Evolutionary conservation across 1,140 invertebrate genomes (phyloP).

Genomic region (Monomorium pharaonis): DNA sequence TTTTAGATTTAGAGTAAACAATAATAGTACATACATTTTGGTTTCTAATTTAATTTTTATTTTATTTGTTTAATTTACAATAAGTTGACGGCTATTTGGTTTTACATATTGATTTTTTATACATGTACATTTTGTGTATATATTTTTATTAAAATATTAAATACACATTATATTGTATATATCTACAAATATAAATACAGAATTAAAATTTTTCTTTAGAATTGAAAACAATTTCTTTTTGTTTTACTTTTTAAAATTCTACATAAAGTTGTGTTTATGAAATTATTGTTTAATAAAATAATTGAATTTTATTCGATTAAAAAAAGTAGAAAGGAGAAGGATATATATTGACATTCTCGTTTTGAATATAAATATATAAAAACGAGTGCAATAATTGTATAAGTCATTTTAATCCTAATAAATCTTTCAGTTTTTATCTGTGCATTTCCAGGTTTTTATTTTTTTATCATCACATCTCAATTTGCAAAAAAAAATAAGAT

Average conservation of each 20-base stretch:
- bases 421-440: slow-evolving; percentile 8
- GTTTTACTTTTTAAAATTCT: background rate
- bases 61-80: background rate
- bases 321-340: background rate
- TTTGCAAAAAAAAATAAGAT: background rate
- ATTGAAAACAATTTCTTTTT: background rate
- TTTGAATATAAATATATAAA: background rate
- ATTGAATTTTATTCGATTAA: background rate
- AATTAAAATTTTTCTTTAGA: background rate
- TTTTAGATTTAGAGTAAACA: background rate
- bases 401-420: background rate
- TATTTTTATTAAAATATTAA: background rate
- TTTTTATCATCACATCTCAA: background rate
- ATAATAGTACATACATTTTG: background rate
- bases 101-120: background rate
- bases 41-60: background rate
- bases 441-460: background rate
- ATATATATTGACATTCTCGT: background rate
- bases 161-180: background rate
- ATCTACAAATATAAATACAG: background rate
- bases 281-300: background rate
- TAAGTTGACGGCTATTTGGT: background rate
- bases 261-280: background rate
- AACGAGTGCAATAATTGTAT: background rate
- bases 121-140: background rate